These are phyloP conservation scores for Clangula hyemalis DNA, from an alignment of 2,797 vertebrate species.

Conservation along the genomic window DNA sequence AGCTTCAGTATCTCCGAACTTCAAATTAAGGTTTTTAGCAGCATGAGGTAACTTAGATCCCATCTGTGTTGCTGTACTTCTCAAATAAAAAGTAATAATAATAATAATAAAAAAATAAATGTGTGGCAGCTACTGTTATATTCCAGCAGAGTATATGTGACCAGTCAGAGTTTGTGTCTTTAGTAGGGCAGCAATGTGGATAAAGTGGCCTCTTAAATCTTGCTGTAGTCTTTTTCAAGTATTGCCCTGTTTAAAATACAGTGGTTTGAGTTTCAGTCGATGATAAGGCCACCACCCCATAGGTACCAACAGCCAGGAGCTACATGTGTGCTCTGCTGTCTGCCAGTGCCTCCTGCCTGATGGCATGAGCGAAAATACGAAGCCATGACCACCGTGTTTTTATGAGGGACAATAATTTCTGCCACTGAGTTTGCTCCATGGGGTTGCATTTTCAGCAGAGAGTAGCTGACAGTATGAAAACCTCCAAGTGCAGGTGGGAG, in stretches of 20 bases:
- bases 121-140: not conserved
- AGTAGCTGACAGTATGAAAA: not conserved
- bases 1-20: not conserved
- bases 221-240: not conserved
- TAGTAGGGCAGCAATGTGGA: not conserved
- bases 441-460: not conserved
- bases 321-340: not conserved
- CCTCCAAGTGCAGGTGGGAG: not conserved
- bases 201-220: not conserved
- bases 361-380: accelerated
- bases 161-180: not conserved
- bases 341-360: not conserved
- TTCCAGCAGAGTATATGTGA: not conserved
- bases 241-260: not conserved
- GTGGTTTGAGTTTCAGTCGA: not conserved
- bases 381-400: not conserved
- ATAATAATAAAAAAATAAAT: not conserved
- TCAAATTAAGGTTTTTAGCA: constrained; percentile 19
- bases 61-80: not conserved
- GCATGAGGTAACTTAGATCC: not conserved
- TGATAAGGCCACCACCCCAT: not conserved
- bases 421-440: not conserved
- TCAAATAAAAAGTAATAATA: not conserved
- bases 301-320: not conserved
- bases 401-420: not conserved